Base-by-base conservation (phyloP, 2,113 vertebrate species). In the Suncus etruscus region DNA sequence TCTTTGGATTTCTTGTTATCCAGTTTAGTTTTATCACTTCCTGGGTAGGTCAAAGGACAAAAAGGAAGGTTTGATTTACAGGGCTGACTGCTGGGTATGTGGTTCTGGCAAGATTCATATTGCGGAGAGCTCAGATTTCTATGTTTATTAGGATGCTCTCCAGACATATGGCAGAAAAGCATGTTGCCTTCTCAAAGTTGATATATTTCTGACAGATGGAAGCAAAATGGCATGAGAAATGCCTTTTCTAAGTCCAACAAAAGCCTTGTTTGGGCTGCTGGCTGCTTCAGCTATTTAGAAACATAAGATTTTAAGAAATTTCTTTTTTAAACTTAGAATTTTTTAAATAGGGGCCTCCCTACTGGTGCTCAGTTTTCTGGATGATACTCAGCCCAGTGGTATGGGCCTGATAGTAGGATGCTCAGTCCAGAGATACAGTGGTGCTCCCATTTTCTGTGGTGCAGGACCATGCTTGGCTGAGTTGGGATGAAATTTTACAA, bases 141-240 rank as follows among this genome's bases (percentile, higher is more conserved):
- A 20, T 89, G 68, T 87, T 94, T 87, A 75, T 79, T 29, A 58
- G 75, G 94, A 76, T 15, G 20, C 29, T 76, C 87, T 63, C 54
- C 73, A 83, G 76, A 94, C 22, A 90, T 86, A 93, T 45, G 86
- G 79, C 25, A 79, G 83, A 58, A 87, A 89, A 94, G 15, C 54
- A 12, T 90, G 69, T 74, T 93, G 74, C 72, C 22, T 90, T 91
- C 76, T 90, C 51, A 94, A 93, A 89, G 75, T 11, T 79, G n/a
- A 79, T 61, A 72, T 69, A 78, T 78, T 86, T 85, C 82, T 89
- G 31, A 95, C 61, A 94, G 69, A 87, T 74, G 27, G 87, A 84
- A 91, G 69, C 63, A 92, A 92, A 86, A n/a, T 6, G 6, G 74
- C 85, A 84, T 72, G 51, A 88, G 27, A 66, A 80, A 22, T 45